A percentile compares a stretch with the other conserved stretches of the same genome.
Evolutionary conservation across 2,797 vertebrate species (phyloP).

Genomic region (Hozukius guyotensis): DNA sequence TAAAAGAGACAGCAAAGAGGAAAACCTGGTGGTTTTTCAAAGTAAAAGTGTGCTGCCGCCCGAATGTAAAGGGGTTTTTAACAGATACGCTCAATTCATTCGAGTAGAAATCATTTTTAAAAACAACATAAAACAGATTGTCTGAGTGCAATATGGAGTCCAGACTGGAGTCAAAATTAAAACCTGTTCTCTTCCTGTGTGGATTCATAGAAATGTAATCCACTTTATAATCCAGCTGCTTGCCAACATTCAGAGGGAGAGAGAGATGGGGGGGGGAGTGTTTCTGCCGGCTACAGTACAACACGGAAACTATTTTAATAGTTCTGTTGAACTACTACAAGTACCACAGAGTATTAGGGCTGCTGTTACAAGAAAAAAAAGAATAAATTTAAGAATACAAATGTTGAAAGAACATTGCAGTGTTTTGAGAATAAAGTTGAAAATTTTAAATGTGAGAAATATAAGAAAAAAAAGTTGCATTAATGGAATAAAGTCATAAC

Average conservation of each 20-base stretch:
- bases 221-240: neutral
- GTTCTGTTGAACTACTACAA: neutral
- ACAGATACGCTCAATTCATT: slow-evolving; percentile 19
- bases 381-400: neutral
- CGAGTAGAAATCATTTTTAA: slow-evolving; percentile 6
- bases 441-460: neutral
- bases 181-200: neutral
- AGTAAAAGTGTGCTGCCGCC: neutral
- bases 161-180: slow-evolving; percentile 16
- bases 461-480: neutral
- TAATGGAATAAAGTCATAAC: neutral
- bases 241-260: neutral
- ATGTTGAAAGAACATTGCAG: fast-evolving
- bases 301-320: neutral
- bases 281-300: neutral
- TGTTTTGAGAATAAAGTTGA: neutral
- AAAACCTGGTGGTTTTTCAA: too few relatives aligned
- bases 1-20: neutral
- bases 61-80: slow-evolving; percentile 35
- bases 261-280: neutral
- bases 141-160: slow-evolving; percentile 79
- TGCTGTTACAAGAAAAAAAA: neutral
- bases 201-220: neutral
- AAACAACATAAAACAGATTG: slow-evolving; percentile 79
- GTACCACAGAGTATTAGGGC: neutral